Evolutionary conservation across 2,797 vertebrate genomes (phyloP), one percentile per base, ranked within the genome.

Genomic region (Schizothorax lantsangensis): DNA sequence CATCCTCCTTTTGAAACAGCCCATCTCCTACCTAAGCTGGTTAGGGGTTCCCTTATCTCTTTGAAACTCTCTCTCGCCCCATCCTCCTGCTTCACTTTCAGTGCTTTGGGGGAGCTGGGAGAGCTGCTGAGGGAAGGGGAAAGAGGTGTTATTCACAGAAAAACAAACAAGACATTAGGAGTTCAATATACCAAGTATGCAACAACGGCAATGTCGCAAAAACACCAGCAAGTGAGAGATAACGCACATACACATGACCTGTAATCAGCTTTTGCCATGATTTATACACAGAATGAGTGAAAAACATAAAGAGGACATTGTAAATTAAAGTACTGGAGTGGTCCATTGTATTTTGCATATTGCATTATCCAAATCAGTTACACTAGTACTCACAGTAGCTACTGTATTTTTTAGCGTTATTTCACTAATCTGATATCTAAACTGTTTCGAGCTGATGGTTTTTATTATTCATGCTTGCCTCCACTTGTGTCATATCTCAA

Each of bases 1-100:
- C 92, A 93, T 92, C 93, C 93, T 95, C 93, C 92, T 94, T 94
- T 91, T 95, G 94, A 95, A 96, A 96, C 95, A 95, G 94, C 95
- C 95, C 96, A 95, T 96, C 95, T 96, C 95, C 95, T 96, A 96
- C 96, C 95, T 96, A 96, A 96, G 95, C 95, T 95, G 95, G 95
- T 95, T 91, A 95, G 93, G 93, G 95, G 95, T 94, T 96, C 94
- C 93, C 95, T 95, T 96, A 96, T 96, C 93, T 95, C 94, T 95
- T 91, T 96, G 95, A 96, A 95, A 96, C 95, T 95, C 95, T 96
- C 95, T 95, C 95, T 88, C 94, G 95, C 95, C 96, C 95, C 95
- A 95, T 96, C 94, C 94, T 95, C 96, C 94, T 95, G 95, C 96
- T 96, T 95, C 93, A 93, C 95, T 95, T 95, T 96, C 95, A 96